A percentile compares a stretch with the other conserved stretches of the same genome.
Conservation (phyloP, 2,888 invertebrate genomes). For the Drosophila monieri region DNA sequence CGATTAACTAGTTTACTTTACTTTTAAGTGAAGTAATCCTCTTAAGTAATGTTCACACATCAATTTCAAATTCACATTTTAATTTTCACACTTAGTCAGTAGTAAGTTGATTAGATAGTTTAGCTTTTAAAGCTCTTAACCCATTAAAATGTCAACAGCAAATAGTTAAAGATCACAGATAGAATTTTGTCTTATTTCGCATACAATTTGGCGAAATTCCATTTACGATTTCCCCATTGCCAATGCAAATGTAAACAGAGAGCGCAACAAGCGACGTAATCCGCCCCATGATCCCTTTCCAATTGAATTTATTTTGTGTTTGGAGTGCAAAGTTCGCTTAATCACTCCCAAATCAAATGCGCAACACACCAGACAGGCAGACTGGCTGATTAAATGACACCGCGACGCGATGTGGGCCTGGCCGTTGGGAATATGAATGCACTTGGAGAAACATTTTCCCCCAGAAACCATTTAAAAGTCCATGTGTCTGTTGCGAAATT, state of each 20-base stretch:
- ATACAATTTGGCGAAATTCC: slow-evolving; percentile 37
- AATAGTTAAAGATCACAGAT: not conserved
- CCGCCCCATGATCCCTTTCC: slow-evolving; percentile 51
- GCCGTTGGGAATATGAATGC: not conserved
- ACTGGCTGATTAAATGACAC: slow-evolving; percentile 27
- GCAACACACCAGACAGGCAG: slow-evolving; percentile 34
- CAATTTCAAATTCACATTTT: no score
- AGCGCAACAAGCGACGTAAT: slow-evolving; percentile 44
- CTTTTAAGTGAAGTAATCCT: no score
- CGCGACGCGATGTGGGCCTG: slow-evolving; percentile 1
- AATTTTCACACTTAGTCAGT: not conserved
- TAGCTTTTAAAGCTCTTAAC: not conserved
- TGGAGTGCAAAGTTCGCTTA: slow-evolving; percentile 67
- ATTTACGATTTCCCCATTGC: slow-evolving; percentile 59
- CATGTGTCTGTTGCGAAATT: not conserved
- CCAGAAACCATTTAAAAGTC: not conserved
- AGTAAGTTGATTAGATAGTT: not conserved
- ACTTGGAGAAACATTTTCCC: not conserved
- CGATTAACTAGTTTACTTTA: no score
- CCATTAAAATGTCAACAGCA: not conserved
- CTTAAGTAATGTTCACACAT: no score
- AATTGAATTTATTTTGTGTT: slow-evolving; percentile 6
- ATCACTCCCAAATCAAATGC: slow-evolving; percentile 67
- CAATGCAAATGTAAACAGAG: slow-evolving; percentile 67
- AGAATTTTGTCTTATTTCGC: slow-evolving; percentile 3